phyloP scores from a whole-genome alignment of 2,113 vertebrate species.

The Hippolais icterina region DNA sequence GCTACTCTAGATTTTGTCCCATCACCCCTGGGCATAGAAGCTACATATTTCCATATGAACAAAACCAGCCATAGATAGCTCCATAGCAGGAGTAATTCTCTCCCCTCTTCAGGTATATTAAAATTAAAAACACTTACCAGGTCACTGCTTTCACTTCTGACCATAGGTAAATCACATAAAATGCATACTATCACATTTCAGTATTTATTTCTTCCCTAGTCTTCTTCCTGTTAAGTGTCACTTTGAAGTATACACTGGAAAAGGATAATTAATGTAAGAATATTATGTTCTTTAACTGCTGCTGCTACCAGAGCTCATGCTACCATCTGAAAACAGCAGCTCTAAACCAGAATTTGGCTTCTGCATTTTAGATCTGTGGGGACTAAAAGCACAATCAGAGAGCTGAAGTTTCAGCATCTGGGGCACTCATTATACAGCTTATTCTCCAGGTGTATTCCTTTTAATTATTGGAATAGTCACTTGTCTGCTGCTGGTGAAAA shows the following conservation, averaged over 20 bases:
- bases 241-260: background rate
- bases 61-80: background rate
- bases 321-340: background rate
- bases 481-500: background rate
- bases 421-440: conserved; percentile 1
- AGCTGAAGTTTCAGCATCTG: conserved; percentile 25
- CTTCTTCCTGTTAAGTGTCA: background rate
- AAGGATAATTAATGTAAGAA: background rate
- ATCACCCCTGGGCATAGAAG: background rate
- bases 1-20: background rate
- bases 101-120: background rate
- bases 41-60: background rate
- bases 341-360: conserved; percentile 3
- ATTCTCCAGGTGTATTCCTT: conserved; percentile 44
- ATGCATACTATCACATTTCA: background rate
- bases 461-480: conserved; percentile 42
- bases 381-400: background rate
- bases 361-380: background rate
- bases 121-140: background rate
- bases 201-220: background rate
- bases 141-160: background rate
- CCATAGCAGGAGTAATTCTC: background rate
- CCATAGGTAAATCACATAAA: background rate
- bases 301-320: background rate
- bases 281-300: background rate